Percentiles rank a stretch among this genome's conserved stretches.
phyloP scores from a whole-genome alignment of 2,888 invertebrate genomes.

The Eilema sororculum region DNA sequence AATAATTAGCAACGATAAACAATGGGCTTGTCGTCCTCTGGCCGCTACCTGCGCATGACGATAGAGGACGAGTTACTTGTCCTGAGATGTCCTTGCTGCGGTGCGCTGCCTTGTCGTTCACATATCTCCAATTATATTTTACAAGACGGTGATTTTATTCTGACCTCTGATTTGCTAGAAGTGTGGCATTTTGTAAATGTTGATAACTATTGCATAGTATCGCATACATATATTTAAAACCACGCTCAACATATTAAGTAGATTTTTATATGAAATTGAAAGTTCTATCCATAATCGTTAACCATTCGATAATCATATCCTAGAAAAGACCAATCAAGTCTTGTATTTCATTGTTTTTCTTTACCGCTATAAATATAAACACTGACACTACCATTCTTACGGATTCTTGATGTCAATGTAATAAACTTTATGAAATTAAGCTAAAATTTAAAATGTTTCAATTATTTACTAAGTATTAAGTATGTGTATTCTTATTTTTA shows the following conservation, averaged over 20 bases:
- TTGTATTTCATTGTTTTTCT: neutral
- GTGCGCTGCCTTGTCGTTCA: constrained; percentile 55
- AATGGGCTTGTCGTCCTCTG: constrained; percentile 84
- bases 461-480: neutral
- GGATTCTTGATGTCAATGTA: neutral
- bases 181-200: neutral
- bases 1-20: constrained; percentile 86
- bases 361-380: neutral
- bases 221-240: neutral
- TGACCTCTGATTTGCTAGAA: constrained; percentile 6
- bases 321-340: neutral
- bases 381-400: neutral
- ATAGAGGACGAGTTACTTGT: constrained; percentile 81
- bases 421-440: neutral
- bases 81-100: constrained; percentile 79
- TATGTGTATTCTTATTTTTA: neutral
- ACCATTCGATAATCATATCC: constrained; percentile 1
- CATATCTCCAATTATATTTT: constrained; percentile 37
- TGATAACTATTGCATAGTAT: neutral
- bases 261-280: neutral
- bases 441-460: neutral
- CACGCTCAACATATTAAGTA: too few species aligned
- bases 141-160: constrained; percentile 29
- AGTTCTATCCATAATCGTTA: neutral
- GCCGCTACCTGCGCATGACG: constrained; percentile 84